Percentiles rank a stretch among this genome's conserved stretches.
These are phyloP conservation scores for Aphelenchoides avenae DNA, from an alignment of 1,140 invertebrate species.

Conservation along the genomic window DNA sequence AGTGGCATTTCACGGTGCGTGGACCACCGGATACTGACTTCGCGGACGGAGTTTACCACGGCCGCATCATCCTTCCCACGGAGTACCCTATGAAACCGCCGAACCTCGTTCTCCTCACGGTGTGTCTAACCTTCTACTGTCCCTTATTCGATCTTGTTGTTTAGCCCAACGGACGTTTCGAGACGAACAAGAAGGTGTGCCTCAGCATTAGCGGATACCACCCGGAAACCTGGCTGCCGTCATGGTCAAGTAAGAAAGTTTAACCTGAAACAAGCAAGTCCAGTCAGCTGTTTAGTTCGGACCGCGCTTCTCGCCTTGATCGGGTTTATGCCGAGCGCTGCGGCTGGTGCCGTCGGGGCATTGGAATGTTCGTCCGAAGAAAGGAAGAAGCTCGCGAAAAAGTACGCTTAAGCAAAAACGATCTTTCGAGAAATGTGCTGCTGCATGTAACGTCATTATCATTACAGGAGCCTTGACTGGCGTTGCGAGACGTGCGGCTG, in stretches of 20 bases:
- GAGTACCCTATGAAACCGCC: constrained; percentile 98
- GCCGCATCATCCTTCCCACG: constrained; percentile 75
- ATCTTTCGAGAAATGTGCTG: background rate
- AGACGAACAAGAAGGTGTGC: constrained; percentile 89
- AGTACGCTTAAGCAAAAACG: constrained; percentile 62
- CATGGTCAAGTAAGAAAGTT: constrained; percentile 72
- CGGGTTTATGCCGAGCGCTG: constrained; percentile 80
- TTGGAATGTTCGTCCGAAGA: constrained; percentile 80
- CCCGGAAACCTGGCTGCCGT: constrained; percentile 92
- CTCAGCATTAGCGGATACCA: constrained; percentile 93
- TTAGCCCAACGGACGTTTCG: constrained; percentile 88
- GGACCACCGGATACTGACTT: constrained; percentile 43
- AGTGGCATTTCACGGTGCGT: constrained; percentile 88
- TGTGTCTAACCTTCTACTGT: constrained; percentile 61
- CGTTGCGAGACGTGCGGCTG: constrained; percentile 40
- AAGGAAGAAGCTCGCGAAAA: constrained; percentile 74
- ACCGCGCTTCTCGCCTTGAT: constrained; percentile 86
- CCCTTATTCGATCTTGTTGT: constrained; percentile 29
- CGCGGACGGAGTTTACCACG: constrained; percentile 64
- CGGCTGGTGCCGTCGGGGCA: constrained; percentile 78
- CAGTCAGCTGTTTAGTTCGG: constrained; percentile 67
- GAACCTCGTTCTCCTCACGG: constrained; percentile 85
- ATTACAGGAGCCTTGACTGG: constrained; percentile 51
- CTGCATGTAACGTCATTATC: constrained; percentile 22
- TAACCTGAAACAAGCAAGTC: background rate